phyloP scores from a whole-genome alignment of 2,888 invertebrate genomes.

The Phytoseiulus persimilis region DNA sequence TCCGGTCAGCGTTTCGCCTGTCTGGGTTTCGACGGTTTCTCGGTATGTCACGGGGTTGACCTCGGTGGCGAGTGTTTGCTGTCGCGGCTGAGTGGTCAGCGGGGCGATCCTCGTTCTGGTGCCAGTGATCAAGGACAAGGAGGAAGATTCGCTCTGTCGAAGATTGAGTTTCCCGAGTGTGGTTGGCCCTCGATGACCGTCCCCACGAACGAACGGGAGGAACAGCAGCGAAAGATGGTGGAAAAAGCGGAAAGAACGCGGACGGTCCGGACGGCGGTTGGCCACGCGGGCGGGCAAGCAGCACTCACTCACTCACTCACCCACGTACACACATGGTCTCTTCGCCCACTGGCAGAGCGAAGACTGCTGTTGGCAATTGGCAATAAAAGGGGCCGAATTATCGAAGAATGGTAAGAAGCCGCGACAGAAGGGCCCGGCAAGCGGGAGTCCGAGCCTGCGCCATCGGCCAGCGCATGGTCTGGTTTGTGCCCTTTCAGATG shows the following conservation, averaged over 20 bases:
- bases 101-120: neutral
- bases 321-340: neutral
- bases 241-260: neutral
- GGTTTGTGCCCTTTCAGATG: neutral
- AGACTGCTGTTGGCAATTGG: conserved; percentile 21
- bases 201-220: neutral
- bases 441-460: neutral
- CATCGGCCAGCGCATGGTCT: neutral
- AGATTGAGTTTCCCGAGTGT: neutral
- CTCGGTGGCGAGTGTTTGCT: neutral
- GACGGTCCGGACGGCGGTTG: neutral
- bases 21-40: neutral
- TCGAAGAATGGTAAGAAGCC: neutral
- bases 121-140: neutral
- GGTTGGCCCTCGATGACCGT: neutral
- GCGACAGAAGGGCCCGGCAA: neutral
- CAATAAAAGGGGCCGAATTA: conserved; percentile 32
- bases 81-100: neutral
- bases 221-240: neutral
- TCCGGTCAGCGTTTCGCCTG: neutral
- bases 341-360: neutral
- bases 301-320: neutral
- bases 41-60: neutral
- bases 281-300: neutral
- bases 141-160: neutral